These are phyloP conservation scores for Macropus fuliginosus DNA, from an alignment of 2,797 vertebrate species.

Conservation along the genomic window DNA sequence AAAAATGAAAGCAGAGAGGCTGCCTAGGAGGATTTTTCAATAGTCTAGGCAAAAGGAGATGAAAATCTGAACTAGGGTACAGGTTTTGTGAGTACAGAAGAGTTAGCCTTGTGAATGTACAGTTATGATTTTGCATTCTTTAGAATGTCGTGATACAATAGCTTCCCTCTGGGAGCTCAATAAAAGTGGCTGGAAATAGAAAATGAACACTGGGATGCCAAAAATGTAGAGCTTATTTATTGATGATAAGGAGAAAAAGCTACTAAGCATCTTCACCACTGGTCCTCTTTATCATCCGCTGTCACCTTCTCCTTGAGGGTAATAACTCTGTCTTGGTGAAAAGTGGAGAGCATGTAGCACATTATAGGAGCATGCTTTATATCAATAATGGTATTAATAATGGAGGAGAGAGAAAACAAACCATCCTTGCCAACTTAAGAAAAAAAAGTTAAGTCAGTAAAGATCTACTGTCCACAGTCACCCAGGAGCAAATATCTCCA, in stretches of 20 bases:
- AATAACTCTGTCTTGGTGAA: constrained; percentile 42
- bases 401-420: constrained; percentile 48
- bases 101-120: constrained; percentile 55
- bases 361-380: constrained; percentile 13
- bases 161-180: constrained; percentile 69
- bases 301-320: constrained; percentile 56
- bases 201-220: constrained; percentile 60
- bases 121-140: constrained; percentile 63
- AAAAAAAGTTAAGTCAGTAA: constrained; percentile 52
- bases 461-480: neutral
- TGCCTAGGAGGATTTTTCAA: neutral
- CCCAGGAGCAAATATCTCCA: constrained; percentile 20
- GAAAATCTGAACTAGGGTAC: neutral
- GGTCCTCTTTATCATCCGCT: constrained; percentile 55
- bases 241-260: constrained; percentile 46
- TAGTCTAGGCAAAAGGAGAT: neutral
- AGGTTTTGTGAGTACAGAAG: neutral
- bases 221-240: constrained; percentile 69
- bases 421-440: constrained; percentile 43
- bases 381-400: constrained; percentile 71
- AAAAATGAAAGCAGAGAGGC: neutral
- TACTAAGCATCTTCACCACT: constrained; percentile 9
- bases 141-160: constrained; percentile 69
- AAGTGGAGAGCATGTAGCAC: constrained; percentile 2
- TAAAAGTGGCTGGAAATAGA: constrained; percentile 65